These are phyloP conservation scores for Clarias gariepinus DNA, from an alignment of 2,113 vertebrate species.

Conservation along the genomic window DNA sequence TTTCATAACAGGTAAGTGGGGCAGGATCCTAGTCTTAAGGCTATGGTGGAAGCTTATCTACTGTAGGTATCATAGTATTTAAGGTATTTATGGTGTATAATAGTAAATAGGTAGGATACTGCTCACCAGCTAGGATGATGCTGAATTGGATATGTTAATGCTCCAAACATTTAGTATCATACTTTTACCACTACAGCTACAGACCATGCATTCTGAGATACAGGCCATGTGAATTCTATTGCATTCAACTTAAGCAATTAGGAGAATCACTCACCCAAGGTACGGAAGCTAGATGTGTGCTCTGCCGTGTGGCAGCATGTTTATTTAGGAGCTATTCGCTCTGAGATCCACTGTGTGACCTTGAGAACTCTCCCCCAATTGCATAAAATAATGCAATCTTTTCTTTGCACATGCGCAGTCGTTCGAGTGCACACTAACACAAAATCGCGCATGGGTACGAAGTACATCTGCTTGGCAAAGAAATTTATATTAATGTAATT, in stretches of 20 bases:
- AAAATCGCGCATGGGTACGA: conserved; percentile 12
- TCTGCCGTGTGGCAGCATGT: background rate
- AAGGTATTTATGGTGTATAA: background rate
- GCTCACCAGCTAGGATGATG: background rate
- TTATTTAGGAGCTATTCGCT: background rate
- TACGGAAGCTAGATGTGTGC: background rate
- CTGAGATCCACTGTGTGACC: conserved; percentile 18
- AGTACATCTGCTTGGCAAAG: background rate
- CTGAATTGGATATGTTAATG: background rate
- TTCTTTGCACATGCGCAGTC: background rate
- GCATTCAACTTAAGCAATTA: background rate
- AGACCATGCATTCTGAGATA: background rate
- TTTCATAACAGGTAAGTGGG: background rate
- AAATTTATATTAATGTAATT: background rate
- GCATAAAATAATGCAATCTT: conserved; percentile 34
- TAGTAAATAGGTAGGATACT: background rate
- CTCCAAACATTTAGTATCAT: background rate
- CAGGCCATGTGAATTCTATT: background rate
- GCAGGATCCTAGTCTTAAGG: background rate
- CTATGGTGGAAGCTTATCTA: background rate
- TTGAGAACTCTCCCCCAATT: conserved; percentile 12
- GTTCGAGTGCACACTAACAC: background rate
- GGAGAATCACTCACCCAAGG: background rate
- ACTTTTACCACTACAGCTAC: background rate
- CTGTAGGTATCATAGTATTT: background rate